Base-by-base conservation (phyloP, 2,113 vertebrate species). In the Xenopus tropicalis region DNA sequence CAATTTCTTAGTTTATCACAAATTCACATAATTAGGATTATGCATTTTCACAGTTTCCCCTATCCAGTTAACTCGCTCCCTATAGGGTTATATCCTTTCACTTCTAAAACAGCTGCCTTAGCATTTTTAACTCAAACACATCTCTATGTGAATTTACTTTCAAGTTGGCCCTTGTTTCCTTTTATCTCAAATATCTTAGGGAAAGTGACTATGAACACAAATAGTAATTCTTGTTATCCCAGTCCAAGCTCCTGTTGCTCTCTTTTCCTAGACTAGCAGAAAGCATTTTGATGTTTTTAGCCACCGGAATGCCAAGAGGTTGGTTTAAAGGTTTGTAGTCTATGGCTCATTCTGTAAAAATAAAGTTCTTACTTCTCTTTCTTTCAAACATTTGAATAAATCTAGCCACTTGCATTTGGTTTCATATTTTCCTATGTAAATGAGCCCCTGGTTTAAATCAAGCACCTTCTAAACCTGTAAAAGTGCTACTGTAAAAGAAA, bases 131-230 rank as follows among this genome's bases (percentile, higher is more conserved):
- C 44, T 37, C 29, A 37, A 37, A 17, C 11, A 42, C 19, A 14
- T 37, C 57, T 74, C 61, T 57, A 75, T 62, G 48, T 75, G 65
- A 75, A 68, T 75, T 54, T 69, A 54, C 43, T 69, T 75, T 69
- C 66, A 74, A 42, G 66, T 75, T 69, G 1, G 44, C 54, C 66
- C 58, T 23, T 69, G 66, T 44, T 69, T 51, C 46, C 72, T 75
- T 75, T 75, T 42, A 75, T 75, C 72, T 61, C 14, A 3, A 14
- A 75, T 44, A 69, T 75, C 72, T 62, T 75, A 75, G 25, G 56
- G 58, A 67, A 67, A 61, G 58, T 54, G 19, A 62, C 22, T 58
- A 46, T 43, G 57, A 6, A 69, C 19, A 63, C 57, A 74, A 74
- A 75, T 61, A 75, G 61, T 75, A 43, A 42, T 62, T 22, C 25